Conservation (phyloP, 2,113 vertebrate species). For the Sigmodon hispidus region DNA sequence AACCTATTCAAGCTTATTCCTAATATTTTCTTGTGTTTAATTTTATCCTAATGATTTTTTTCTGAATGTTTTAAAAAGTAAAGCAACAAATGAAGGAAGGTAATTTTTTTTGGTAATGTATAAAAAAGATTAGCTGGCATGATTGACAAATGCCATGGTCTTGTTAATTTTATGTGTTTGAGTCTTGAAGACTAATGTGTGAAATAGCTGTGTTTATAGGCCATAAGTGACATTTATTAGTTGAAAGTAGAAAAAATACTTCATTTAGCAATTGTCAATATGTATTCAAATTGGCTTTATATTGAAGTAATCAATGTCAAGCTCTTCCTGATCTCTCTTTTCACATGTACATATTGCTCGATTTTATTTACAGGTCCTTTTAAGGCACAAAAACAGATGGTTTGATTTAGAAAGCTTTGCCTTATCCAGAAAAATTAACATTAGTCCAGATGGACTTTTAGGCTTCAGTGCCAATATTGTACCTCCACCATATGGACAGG, state of each 20-base stretch:
- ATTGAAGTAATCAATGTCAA: slow-evolving; percentile 54
- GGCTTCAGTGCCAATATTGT: slow-evolving; percentile 82
- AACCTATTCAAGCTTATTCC: not conserved
- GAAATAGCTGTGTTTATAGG: slow-evolving; percentile 24
- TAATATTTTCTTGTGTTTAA: slow-evolving; percentile 29
- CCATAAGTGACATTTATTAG: not conserved
- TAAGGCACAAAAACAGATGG: slow-evolving; percentile 82
- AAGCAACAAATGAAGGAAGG: not conserved
- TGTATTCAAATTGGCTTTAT: not conserved
- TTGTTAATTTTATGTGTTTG: slow-evolving; percentile 22
- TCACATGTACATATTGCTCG: slow-evolving; percentile 65
- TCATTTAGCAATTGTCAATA: slow-evolving; percentile 13
- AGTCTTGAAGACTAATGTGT: slow-evolving; percentile 15
- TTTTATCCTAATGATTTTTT: not conserved
- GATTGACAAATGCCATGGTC: not conserved
- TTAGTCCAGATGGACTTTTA: slow-evolving; percentile 84
- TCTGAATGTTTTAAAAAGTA: not conserved
- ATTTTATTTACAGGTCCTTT: slow-evolving; percentile 76
- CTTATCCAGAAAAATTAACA: slow-evolving; percentile 79
- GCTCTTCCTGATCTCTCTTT: slow-evolving; percentile 53
- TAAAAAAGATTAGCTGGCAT: not conserved
- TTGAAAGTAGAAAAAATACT: slow-evolving; percentile 40
- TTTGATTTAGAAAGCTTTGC: slow-evolving; percentile 82
- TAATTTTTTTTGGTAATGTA: not conserved
- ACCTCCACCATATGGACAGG: slow-evolving; percentile 84